Percentiles rank a stretch among this genome's conserved stretches.
Evolutionary conservation across 1,140 invertebrate species (phyloP).

Genomic region (Caerostris darwini): DNA sequence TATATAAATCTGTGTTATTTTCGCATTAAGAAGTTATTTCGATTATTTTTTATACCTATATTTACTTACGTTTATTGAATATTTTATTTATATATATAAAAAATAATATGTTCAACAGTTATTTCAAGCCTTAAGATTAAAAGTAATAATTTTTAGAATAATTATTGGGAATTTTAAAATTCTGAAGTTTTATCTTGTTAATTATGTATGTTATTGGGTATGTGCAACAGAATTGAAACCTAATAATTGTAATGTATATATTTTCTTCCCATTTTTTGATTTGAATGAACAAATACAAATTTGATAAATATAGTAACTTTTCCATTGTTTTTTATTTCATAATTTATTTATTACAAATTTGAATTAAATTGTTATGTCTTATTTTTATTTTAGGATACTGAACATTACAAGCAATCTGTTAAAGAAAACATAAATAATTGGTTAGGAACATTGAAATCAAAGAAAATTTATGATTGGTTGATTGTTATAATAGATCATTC

Average conservation of each 20-base stretch:
- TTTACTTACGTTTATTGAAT: too few species aligned
- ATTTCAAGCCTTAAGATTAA: too few species aligned
- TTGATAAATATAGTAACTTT: neutral
- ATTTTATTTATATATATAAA: too few species aligned
- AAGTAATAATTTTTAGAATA: too few species aligned
- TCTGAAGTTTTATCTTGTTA: too few species aligned
- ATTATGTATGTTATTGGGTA: too few species aligned
- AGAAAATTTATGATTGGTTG: conserved; percentile 94
- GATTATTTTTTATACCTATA: too few species aligned
- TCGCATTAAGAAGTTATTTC: too few species aligned
- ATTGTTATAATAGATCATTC: conserved; percentile 95
- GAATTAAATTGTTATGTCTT: neutral
- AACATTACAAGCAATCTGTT: conserved; percentile 91
- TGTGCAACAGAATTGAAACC: too few species aligned
- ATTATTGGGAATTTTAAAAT: too few species aligned
- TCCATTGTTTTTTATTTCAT: neutral
- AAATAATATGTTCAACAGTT: too few species aligned
- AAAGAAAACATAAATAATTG: conserved; percentile 94
- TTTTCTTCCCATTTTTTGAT: neutral
- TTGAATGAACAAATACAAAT: neutral
- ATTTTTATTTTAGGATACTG: conserved; percentile 88
- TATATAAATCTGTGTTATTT: too few species aligned
- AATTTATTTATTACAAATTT: neutral
- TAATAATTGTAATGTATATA: neutral
- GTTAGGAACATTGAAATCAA: conserved; percentile 89